Conservation (phyloP, 2,888 invertebrate genomes). For the Terebella lapidaria region DNA sequence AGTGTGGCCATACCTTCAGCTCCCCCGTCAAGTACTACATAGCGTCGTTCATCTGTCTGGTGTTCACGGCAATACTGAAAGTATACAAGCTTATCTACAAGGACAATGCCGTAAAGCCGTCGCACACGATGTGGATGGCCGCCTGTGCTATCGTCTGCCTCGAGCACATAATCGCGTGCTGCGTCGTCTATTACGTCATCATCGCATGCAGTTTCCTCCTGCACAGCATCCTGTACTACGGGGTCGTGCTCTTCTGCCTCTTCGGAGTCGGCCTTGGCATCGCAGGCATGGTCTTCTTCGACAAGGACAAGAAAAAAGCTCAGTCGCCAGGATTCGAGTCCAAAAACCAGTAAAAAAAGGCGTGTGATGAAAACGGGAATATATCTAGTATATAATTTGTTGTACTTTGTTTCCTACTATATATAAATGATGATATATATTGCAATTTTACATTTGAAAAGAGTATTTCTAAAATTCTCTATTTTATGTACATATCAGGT, state of each 20-base stretch:
- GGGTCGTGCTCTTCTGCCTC: slow-evolving; percentile 6
- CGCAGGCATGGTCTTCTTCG: slow-evolving; percentile 17
- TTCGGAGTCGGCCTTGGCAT: slow-evolving; percentile 11
- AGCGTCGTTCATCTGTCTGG: slow-evolving; percentile 8
- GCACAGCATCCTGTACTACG: slow-evolving; percentile 12
- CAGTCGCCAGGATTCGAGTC: too few relatives aligned
- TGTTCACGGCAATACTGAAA: slow-evolving; percentile 12
- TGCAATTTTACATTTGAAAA: too few relatives aligned
- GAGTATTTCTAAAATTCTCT: too few relatives aligned
- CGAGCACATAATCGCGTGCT: slow-evolving; percentile 5
- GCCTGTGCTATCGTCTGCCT: slow-evolving; percentile 12
- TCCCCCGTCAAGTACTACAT: slow-evolving; percentile 10
- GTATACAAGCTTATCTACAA: background rate
- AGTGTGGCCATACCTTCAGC: slow-evolving; percentile 8
- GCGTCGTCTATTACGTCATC: slow-evolving; percentile 13
- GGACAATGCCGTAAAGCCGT: slow-evolving; percentile 4
- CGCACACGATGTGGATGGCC: slow-evolving; percentile 16
- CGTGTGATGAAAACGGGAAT: too few relatives aligned
- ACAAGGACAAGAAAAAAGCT: slow-evolving; percentile 12
- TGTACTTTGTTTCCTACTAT: too few relatives aligned
- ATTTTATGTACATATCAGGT: too few relatives aligned
- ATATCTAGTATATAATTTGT: too few relatives aligned
- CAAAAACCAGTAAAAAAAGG: too few relatives aligned
- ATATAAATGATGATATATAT: too few relatives aligned
- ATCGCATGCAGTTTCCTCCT: slow-evolving; percentile 8